A percentile compares a stretch with the other conserved stretches of the same genome.
Conservation (phyloP, 2,113 vertebrate genomes). For the Daphoenositta chrysoptera region DNA sequence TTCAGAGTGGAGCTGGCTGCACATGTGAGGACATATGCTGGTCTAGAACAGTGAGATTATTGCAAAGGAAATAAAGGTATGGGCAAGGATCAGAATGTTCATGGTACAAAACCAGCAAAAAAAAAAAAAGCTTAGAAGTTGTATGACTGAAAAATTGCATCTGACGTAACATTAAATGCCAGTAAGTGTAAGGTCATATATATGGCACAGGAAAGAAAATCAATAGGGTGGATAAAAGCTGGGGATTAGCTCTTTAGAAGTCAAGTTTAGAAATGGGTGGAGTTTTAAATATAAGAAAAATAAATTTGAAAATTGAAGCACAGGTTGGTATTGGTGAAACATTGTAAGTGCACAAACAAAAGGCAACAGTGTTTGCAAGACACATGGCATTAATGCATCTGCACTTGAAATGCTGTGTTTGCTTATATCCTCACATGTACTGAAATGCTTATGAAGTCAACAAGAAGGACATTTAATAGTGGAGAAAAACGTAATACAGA, state of each 20-base stretch:
- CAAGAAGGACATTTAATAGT: background rate
- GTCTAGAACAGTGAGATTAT: background rate
- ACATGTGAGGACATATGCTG: background rate
- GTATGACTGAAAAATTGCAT: background rate
- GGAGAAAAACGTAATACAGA: background rate
- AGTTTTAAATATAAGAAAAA: background rate
- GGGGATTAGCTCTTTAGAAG: background rate
- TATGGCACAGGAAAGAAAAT: background rate
- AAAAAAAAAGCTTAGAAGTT: background rate
- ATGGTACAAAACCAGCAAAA: background rate
- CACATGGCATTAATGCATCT: accelerated
- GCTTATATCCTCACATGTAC: background rate
- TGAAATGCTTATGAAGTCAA: background rate
- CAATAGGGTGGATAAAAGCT: background rate
- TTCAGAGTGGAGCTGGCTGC: background rate
- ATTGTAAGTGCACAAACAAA: background rate
- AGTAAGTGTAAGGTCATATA: background rate
- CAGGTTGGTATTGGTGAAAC: background rate
- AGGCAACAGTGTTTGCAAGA: background rate
- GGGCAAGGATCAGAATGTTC: background rate
- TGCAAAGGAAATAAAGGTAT: background rate
- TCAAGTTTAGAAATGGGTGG: background rate
- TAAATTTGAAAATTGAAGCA: background rate
- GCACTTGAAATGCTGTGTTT: background rate
- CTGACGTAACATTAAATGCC: background rate